Base-by-base conservation (phyloP, 1,140 invertebrate species). In the Cotesia typhae region DNA sequence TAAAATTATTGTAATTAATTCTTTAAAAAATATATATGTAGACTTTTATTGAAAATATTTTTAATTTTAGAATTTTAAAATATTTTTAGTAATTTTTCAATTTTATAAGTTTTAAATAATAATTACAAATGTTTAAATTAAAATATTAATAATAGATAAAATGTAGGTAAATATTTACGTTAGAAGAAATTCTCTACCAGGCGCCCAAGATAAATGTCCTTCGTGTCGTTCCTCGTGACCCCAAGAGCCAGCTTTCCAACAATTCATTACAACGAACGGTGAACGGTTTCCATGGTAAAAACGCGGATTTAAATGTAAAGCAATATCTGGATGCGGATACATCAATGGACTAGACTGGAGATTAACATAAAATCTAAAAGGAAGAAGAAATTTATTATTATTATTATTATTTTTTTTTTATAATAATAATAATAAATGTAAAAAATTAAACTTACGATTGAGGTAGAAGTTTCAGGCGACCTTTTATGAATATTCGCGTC, bases 301-400 rank as follows among this genome's bases (percentile, higher is more conserved):
- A 61, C 91, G 85, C 7, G 91, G 90, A 83, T 92, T 92, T 64
- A 92, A 82, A 82, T 92, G 91, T 75, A 92, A 84, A 37, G 88
- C 86, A 55, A 92, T 90, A 14, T 83, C 79, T 6, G 90, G 89
- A 87, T 91, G 90, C 1, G 91, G 91, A 85, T 91, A 92, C 64
- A 90, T 84, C 28, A 88, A 85, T 68, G 88, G 83, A 4, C 89
- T 89, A 68, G 89, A 87, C 78, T 92, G 91, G 53, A 94, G 81
- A 87, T 93, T 93, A 35, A 94, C 85, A 74, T 89, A 90, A 81
- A 94, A 92, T 41, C 88, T 89, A 64, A 63, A 76, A 71, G 73
- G 41, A 12, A 67, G 20, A 17, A 12, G n/a, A 55, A 53, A 59
- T 64, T 28, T 28, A 28, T 28, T 28, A 28, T 28, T 28, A 28